Conservation (phyloP, 2,113 vertebrate species). For the Chaetodon trifascialis region DNA sequence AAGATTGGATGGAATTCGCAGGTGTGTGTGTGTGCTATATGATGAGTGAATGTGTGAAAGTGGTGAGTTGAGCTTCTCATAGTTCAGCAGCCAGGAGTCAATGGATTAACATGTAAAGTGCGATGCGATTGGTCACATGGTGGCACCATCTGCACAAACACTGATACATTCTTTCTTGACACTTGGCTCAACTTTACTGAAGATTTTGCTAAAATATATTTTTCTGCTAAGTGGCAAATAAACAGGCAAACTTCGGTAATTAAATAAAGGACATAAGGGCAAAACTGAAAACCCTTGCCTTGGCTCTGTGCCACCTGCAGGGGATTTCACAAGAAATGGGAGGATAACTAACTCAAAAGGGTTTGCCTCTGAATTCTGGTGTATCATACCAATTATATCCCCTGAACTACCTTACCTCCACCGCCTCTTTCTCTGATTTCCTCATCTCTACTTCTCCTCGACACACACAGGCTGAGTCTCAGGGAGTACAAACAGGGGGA, state of each 20-base stretch:
- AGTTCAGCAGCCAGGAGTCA: neutral
- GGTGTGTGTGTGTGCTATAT: too few species aligned
- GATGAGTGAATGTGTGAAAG: neutral
- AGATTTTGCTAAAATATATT: neutral
- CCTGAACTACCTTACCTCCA: constrained; percentile 19
- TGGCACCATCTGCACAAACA: neutral
- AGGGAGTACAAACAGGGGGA: constrained; percentile 45
- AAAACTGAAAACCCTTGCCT: constrained; percentile 3
- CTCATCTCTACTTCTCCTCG: neutral
- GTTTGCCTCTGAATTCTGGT: constrained; percentile 28
- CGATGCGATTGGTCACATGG: neutral
- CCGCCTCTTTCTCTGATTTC: neutral
- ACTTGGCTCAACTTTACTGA: neutral
- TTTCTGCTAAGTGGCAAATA: constrained; percentile 3
- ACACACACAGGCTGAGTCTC: constrained; percentile 3
- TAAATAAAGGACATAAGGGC: constrained; percentile 3
- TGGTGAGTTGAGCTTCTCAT: neutral
- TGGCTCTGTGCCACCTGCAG: neutral
- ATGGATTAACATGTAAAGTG: neutral
- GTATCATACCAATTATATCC: constrained; percentile 28
- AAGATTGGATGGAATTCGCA: neutral
- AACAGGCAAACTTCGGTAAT: constrained; percentile 15
- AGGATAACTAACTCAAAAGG: constrained; percentile 31
- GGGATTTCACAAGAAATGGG: neutral
- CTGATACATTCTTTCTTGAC: neutral